These are phyloP conservation scores for Dipodomys merriami DNA, from an alignment of 2,113 vertebrate species.

Conservation along the genomic window DNA sequence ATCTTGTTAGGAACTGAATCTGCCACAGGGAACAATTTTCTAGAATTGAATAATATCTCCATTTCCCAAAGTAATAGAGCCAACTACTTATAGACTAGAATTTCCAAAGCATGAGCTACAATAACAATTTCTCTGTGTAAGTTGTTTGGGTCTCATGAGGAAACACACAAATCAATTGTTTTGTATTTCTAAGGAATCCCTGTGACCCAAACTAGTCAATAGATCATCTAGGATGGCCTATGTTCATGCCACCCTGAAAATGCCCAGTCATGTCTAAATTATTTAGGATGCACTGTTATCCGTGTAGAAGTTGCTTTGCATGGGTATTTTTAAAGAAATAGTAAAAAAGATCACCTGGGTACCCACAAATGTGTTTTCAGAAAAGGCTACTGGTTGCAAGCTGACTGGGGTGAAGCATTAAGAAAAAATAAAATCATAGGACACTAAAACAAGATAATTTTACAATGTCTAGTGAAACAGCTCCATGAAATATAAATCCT, in stretches of 20 bases:
- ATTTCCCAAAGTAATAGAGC: no score
- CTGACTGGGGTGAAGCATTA: background rate
- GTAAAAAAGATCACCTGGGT: background rate
- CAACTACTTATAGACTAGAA: background rate
- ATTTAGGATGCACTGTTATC: background rate
- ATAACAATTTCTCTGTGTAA: background rate
- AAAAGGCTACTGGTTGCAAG: background rate
- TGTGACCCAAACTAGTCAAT: background rate
- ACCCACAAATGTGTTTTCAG: background rate
- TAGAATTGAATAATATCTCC: no score
- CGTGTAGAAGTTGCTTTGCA: background rate
- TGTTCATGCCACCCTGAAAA: no score
- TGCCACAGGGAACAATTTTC: no score
- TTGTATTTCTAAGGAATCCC: no score
- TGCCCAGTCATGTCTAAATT: background rate
- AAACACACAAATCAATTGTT: no score
- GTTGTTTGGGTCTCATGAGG: background rate
- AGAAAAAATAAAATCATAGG: background rate
- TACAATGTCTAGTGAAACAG: background rate
- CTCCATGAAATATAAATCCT: background rate
- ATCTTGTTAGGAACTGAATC: background rate
- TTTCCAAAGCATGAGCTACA: background rate
- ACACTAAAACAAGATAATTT: constrained; percentile 17
- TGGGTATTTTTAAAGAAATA: background rate
- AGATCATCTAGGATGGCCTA: background rate